Evolutionary conservation across 2,797 vertebrate genomes (phyloP), one percentile per base, ranked within the genome.

Genomic region (Dallia pectoralis): DNA sequence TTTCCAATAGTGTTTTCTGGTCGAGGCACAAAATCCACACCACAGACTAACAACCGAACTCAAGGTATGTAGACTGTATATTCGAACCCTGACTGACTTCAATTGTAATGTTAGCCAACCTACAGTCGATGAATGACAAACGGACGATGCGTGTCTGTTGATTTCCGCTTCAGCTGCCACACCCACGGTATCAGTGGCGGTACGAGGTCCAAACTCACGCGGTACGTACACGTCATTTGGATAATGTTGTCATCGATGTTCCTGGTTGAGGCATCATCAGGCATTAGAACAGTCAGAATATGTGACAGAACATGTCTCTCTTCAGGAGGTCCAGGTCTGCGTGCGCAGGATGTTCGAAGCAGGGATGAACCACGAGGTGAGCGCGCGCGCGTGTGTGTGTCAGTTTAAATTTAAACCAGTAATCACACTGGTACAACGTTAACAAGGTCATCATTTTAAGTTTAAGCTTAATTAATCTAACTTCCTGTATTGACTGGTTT

Each of bases 1-100:
- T 44, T 77, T 73, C 6, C 65, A n/a, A 0, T 1, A 94, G 93
- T 94, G 75, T 93, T 94, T 81, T 89, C 91, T 32, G 90, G 89
- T 67, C 82, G 90, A 33, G 86, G 89, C 19, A 32, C 86, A 19
- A 91, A 86, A 75, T 84, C 51, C 22, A 59, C 53, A 25, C 9
- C 53, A 25, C 40, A 61, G 64, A 14, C 89, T 22, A 91, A 79
- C 74, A 86, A 19, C 51, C 90, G 85, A 4, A 33, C 81, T 0
- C 62, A 79, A 76, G 88, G 92, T 94, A 66, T 4, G 68, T 70
- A 19, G 14, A 44, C 9, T 44, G 14, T 14, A 44, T 44, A 11
- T 44, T 44, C 2, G 40, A 11, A 12, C 36, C 36, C 36, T 40
- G 36, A 40, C 36, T 40, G 36, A 40, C 36, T 40, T 40, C 9